These are phyloP conservation scores for Physocephala rufipes DNA, from an alignment of 2,888 invertebrate species.

Conservation along the genomic window DNA sequence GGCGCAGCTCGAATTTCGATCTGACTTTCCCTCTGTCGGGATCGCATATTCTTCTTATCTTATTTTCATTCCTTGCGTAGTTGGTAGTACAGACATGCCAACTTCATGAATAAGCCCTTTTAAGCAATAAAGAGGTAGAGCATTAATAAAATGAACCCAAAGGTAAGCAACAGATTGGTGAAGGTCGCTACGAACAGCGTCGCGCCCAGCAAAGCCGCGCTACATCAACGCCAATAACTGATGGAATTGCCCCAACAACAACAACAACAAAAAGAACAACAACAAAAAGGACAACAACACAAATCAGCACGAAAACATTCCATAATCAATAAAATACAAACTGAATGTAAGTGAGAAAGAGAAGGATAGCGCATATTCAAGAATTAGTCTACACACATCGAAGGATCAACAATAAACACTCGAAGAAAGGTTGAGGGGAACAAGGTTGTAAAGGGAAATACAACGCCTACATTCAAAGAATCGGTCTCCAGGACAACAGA, in stretches of 20 bases:
- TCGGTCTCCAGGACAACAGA: background rate
- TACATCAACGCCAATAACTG: background rate
- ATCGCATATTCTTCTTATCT: no score
- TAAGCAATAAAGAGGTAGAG: conserved; percentile 16
- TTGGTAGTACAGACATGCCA: conserved; percentile 29
- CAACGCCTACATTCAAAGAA: conserved; percentile 8
- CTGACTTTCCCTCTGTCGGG: background rate
- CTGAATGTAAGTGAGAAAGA: background rate
- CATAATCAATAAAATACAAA: background rate
- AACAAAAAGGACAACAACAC: background rate
- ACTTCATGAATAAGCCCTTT: conserved; percentile 33
- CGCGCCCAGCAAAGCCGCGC: no score
- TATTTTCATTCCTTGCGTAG: background rate
- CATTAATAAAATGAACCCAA: background rate
- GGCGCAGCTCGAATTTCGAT: conserved; percentile 5
- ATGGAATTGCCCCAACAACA: background rate
- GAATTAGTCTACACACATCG: no score
- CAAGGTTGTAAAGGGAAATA: background rate
- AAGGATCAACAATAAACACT: no score
- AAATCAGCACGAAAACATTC: conserved; percentile 12
- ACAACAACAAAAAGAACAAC: conserved; percentile 4
- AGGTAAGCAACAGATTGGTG: conserved; percentile 4
- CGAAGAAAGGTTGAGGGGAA: no score
- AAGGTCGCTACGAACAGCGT: background rate
- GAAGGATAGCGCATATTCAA: background rate